A percentile compares a stretch with the other conserved stretches of the same genome.
Evolutionary conservation across 2,113 vertebrate genomes (phyloP).

Genomic region (Rhinichthys klamathensis): DNA sequence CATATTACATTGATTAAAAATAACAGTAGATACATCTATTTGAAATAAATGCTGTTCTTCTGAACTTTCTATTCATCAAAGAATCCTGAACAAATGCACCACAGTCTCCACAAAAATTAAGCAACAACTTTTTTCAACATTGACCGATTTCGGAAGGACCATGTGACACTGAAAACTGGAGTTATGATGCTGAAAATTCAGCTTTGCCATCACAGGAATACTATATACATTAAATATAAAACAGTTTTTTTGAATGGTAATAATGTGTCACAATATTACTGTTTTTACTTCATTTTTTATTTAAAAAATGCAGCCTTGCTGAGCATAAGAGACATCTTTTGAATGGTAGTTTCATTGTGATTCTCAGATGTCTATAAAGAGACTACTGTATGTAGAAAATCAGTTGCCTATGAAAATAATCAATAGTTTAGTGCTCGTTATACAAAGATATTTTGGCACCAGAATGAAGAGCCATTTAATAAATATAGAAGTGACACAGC

Average conservation of each 20-base stretch:
- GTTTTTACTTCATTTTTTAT: not conserved
- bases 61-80: not conserved
- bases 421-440: not conserved
- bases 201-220: not conserved
- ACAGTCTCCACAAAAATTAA: not conserved
- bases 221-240: not conserved
- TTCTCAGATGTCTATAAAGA: not conserved
- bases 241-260: not conserved
- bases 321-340: not conserved
- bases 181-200: not conserved
- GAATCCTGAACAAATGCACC: not conserved
- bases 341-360: not conserved
- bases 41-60: not conserved
- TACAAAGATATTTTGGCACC: not conserved
- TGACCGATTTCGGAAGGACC: not conserved
- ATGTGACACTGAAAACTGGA: not conserved
- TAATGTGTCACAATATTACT: not conserved
- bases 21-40: not conserved
- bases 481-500: not conserved
- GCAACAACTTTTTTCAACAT: not conserved
- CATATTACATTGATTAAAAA: not conserved
- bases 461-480: not conserved
- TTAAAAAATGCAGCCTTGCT: not conserved
- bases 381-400: not conserved
- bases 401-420: not conserved